These are phyloP conservation scores for Rhabdomys dilectus DNA, from an alignment of 2,113 vertebrate genomes.

Conservation along the genomic window DNA sequence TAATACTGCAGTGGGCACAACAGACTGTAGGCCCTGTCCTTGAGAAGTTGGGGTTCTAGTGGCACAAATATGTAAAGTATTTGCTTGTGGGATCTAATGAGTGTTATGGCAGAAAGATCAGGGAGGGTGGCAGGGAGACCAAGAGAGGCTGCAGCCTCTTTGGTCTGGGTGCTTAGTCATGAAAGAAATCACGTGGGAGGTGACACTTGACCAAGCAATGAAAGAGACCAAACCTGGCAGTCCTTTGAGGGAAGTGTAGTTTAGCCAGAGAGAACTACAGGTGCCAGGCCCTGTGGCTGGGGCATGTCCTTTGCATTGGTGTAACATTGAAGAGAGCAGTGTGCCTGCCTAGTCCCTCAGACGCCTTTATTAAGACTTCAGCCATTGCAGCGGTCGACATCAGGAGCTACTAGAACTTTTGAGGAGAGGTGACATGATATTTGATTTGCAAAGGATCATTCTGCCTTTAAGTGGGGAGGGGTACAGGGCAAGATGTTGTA, in stretches of 20 bases:
- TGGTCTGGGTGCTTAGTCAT: not conserved
- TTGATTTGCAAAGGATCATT: conserved; percentile 23
- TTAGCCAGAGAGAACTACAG: not conserved
- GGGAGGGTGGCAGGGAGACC: not conserved
- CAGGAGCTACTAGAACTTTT: not conserved
- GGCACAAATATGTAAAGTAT: not conserved
- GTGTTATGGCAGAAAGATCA: not conserved
- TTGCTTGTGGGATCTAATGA: not conserved
- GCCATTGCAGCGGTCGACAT: not conserved
- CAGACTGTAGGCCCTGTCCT: not conserved
- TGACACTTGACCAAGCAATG: not conserved
- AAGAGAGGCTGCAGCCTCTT: not conserved
- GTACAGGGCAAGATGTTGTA: not conserved
- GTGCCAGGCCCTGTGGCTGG: not conserved
- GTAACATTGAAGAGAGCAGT: not conserved
- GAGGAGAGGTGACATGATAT: not conserved
- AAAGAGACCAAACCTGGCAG: not conserved
- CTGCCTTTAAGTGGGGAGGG: not conserved
- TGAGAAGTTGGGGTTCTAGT: not conserved
- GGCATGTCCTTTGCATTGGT: not conserved
- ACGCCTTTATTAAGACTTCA: not conserved
- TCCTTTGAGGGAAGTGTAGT: not conserved
- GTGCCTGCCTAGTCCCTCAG: not conserved
- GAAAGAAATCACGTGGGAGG: not conserved
- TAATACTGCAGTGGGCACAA: not conserved